Conservation (phyloP, 2,113 vertebrate genomes). For the Ochotona curzoniae region DNA sequence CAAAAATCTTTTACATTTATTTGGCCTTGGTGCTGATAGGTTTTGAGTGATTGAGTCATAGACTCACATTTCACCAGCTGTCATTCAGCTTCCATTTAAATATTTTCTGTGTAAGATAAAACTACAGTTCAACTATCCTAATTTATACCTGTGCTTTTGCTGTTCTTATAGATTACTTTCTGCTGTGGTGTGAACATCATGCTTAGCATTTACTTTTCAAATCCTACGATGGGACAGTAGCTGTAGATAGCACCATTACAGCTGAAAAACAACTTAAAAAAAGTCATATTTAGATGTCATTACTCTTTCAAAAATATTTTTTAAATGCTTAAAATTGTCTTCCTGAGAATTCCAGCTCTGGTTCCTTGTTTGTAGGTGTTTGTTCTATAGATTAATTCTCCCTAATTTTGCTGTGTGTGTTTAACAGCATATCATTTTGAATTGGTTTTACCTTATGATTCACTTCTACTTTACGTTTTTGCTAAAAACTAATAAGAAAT, state of each 20-base stretch:
- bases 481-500: slow-evolving; percentile 24
- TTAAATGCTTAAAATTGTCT: slow-evolving; percentile 51
- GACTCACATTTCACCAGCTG: slow-evolving; percentile 79
- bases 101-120: slow-evolving; percentile 80
- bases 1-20: slow-evolving; percentile 54
- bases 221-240: background rate
- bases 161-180: slow-evolving; percentile 63
- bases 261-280: background rate
- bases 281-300: background rate
- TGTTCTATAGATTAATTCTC: slow-evolving; percentile 52
- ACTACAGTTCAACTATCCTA: slow-evolving; percentile 64
- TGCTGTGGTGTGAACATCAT: slow-evolving; percentile 57
- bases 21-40: slow-evolving; percentile 61
- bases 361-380: slow-evolving; percentile 29
- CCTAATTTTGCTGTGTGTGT: slow-evolving; percentile 34
- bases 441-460: slow-evolving; percentile 38
- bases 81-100: slow-evolving; percentile 73
- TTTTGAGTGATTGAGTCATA: slow-evolving; percentile 64
- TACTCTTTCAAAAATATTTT: slow-evolving; percentile 36
- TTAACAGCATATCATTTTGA: slow-evolving; percentile 49
- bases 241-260: slow-evolving; percentile 23
- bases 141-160: slow-evolving; percentile 78
- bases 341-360: slow-evolving; percentile 25
- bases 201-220: slow-evolving; percentile 55
- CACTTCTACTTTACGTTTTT: slow-evolving; percentile 39